These are phyloP conservation scores for Oryzias curvinotus DNA, from an alignment of 2,113 vertebrate species.

Conservation along the genomic window DNA sequence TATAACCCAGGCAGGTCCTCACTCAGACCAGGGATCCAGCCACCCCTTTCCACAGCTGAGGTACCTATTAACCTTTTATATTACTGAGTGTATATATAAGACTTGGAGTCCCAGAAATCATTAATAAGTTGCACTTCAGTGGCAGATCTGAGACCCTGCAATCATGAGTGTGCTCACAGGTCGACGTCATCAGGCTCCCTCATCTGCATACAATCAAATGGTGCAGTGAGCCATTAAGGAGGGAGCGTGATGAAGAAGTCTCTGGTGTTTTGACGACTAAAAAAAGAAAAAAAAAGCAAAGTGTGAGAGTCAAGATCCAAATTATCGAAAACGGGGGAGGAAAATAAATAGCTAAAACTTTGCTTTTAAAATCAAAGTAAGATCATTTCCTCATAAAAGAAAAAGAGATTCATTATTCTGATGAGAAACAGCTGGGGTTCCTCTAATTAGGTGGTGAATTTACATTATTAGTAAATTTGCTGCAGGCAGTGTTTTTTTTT, in stretches of 20 bases:
- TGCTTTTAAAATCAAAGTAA: constrained; percentile 32
- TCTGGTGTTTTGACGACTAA: constrained; percentile 48
- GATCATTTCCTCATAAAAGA: constrained; percentile 59
- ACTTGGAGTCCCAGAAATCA: constrained; percentile 58
- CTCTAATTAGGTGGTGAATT: constrained; percentile 73
- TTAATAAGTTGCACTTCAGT: constrained; percentile 62
- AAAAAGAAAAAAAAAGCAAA: constrained; percentile 22
- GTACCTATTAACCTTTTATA: constrained; percentile 66
- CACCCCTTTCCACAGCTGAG: constrained; percentile 24
- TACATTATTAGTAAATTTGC: constrained; percentile 75
- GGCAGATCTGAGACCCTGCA: constrained; percentile 55
- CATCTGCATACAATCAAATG: constrained; percentile 77
- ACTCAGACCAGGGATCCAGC: constrained; percentile 16
- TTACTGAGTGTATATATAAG: constrained; percentile 46
- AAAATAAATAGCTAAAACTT: not conserved
- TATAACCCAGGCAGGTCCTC: constrained; percentile 29
- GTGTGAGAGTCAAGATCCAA: constrained; percentile 7
- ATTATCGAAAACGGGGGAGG: no score
- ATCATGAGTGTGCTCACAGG: constrained; percentile 54
- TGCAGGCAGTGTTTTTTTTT: constrained; percentile 55
- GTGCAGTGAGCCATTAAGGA: constrained; percentile 63
- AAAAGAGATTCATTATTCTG: constrained; percentile 72
- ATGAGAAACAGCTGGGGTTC: constrained; percentile 76
- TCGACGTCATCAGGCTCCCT: constrained; percentile 59
- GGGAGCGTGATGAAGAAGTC: constrained; percentile 38